phyloP scores from a whole-genome alignment of 2,888 invertebrate species.

The Synergus laeviventris region DNA sequence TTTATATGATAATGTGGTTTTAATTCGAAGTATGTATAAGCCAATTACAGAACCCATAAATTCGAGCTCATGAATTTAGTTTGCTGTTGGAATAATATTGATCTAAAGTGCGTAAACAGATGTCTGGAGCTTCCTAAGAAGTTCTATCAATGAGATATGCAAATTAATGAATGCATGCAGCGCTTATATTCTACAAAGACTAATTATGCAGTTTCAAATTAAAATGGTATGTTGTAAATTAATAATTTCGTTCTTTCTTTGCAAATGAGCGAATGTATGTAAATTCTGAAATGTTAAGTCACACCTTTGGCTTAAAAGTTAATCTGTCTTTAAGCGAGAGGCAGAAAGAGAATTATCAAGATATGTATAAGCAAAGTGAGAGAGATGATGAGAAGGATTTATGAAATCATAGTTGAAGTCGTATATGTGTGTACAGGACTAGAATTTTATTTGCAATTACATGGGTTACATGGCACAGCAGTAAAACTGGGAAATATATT shows the following conservation, averaged over 20 bases:
- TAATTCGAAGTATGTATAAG: neutral
- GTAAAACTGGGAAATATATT: constrained; percentile 29
- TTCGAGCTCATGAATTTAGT: constrained; percentile 1
- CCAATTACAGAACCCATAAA: constrained; percentile 23
- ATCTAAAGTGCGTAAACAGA: constrained; percentile 31
- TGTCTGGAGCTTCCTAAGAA: constrained; percentile 1
- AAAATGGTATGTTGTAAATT: neutral
- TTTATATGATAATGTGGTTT: constrained; percentile 9
- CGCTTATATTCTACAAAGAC: neutral
- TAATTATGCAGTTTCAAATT: neutral
- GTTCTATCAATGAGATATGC: constrained; percentile 3
- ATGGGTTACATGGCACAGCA: neutral
- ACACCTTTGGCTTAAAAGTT: constrained; percentile 9
- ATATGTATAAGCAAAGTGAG: neutral
- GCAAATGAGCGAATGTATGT: constrained; percentile 10
- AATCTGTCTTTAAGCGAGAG: neutral
- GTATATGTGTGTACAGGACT: neutral
- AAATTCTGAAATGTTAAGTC: constrained; percentile 11
- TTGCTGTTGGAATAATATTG: constrained; percentile 20
- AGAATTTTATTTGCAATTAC: constrained; percentile 37
- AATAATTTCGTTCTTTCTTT: neutral
- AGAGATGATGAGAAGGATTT: constrained; percentile 1
- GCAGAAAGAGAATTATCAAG: neutral
- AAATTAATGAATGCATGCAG: constrained; percentile 23
- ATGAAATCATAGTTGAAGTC: constrained; percentile 9